Base-by-base conservation (phyloP, 1,140 invertebrate species). In the Oreohelix idahoensis region DNA sequence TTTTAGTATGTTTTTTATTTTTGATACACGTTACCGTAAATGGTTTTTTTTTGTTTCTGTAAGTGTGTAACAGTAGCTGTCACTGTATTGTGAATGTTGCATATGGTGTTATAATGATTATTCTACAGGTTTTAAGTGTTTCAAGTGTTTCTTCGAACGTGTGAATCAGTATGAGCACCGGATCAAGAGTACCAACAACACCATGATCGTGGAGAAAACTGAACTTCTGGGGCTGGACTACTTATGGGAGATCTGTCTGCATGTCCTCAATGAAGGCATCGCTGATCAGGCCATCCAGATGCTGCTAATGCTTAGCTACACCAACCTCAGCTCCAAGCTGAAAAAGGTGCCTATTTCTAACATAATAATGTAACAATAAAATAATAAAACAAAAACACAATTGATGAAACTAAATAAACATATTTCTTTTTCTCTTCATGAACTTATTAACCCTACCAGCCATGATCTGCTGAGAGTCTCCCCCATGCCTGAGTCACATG, bases 241-340 rank as follows among this genome's bases (percentile, higher is more conserved):
- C 84, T 90, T 94, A 36, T 94, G 94, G 94, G 91, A 93, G 86
- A 88, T 94, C 39, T 93, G 94, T 84, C 89, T 94, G 10, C 92
- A 93, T 79, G 92, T 92, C 45, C 87, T 86, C 29, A 90, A 93
- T 73, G 93, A 93, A 71, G 86, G 89, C 11, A 93, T 94, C 45
- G 93, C 94, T 42, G 89, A 93, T 73, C 84, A 89, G 49, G 93
- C 93, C 23, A 94, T 94, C 74, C 89, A 92, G 49, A 89, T 94
- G 53, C 88, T 94, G n/a, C 86, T 94, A 38, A 88, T 92, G 80
- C 91, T 94, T 83, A 92, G 92, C 20, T 94, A 94, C 87, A 90
- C 91, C 36, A 90, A 91, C 82, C 88, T 94, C 32, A 89, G 92
- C 32, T 86, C 92, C 13, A 89, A 90, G 80, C 86, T 94, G 15